Conservation (phyloP, 2,888 invertebrate genomes). For the Drosophila meridionalis region DNA sequence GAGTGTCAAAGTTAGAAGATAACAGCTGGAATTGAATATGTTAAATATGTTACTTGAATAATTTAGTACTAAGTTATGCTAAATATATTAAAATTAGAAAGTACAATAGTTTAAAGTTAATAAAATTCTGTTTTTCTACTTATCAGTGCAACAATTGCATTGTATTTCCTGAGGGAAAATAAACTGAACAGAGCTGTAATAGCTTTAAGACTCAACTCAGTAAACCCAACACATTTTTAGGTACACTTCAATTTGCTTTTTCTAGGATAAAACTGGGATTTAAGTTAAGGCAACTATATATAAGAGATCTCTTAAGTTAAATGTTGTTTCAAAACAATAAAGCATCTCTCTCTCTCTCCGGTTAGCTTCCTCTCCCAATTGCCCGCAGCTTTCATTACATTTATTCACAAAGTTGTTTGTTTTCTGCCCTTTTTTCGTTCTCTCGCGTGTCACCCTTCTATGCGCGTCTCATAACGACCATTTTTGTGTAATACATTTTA, state of each 20-base stretch:
- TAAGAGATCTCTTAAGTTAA: too few relatives aligned
- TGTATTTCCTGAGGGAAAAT: too few relatives aligned
- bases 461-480: background rate
- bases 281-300: too few relatives aligned
- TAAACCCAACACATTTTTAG: too few relatives aligned
- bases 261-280: too few relatives aligned
- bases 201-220: too few relatives aligned
- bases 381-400: background rate
- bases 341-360: too few relatives aligned
- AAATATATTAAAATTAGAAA: background rate
- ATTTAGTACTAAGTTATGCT: background rate
- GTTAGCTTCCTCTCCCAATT: background rate
- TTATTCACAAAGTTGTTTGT: background rate
- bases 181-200: too few relatives aligned
- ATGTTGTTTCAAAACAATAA: too few relatives aligned
- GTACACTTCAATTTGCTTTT: too few relatives aligned
- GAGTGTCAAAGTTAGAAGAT: background rate
- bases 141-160: too few relatives aligned
- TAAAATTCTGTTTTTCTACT: background rate
- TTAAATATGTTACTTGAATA: background rate
- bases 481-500: background rate
- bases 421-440: background rate
- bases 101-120: background rate
- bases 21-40: background rate
- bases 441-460: background rate